Evolutionary conservation across 2,113 vertebrate species (phyloP), one percentile per base, ranked within the genome.

Genomic region (Corythornis cristatus): DNA sequence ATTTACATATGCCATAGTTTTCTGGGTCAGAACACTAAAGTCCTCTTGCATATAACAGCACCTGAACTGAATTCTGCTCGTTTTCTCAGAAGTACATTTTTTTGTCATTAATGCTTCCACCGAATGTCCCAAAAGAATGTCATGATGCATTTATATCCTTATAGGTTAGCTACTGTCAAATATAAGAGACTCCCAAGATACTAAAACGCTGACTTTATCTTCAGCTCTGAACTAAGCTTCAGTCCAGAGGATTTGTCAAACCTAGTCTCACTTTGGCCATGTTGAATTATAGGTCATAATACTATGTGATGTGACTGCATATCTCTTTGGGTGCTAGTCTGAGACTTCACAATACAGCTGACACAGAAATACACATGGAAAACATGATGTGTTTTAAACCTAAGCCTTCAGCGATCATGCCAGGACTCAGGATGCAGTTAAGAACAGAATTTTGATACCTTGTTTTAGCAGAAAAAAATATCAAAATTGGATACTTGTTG

Each of bases 121-220:
- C 29, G 17, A 10, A 45, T 65, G 14, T 64, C 51, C 57, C 40
- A 67, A 67, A 79, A 80, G 33, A 75, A 65, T 40, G 45, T 26
- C 31, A 65, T n/a, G 22, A 26, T 61, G 16, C 31, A 37, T 66
- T 90, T 87, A 86, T 37, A 25, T 76, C 43, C 60, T 73, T 94
- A 67, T 15, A 91, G 76, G 42, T 92, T 90, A 93, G 92, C 81
- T 86, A 83, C 89, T 90, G 89, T 51, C 45, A 70, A 74, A 83
- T 68, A 31, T 35, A 68, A 40, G 88, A 96, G 92, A 92, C 66
- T 54, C 8, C 0, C 13, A 93, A 84, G 83, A 93, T 91, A 89
- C 28, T 95, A 87, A 92, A 93, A 60, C 61, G 83, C 50, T 77
- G 87, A 84, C 33, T 92, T 94, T 71, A 83, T 81, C 65, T 88